Evolutionary conservation across 1,140 invertebrate genomes (phyloP), one percentile per base, ranked within the genome.

Genomic region (Drosophila dunni): DNA sequence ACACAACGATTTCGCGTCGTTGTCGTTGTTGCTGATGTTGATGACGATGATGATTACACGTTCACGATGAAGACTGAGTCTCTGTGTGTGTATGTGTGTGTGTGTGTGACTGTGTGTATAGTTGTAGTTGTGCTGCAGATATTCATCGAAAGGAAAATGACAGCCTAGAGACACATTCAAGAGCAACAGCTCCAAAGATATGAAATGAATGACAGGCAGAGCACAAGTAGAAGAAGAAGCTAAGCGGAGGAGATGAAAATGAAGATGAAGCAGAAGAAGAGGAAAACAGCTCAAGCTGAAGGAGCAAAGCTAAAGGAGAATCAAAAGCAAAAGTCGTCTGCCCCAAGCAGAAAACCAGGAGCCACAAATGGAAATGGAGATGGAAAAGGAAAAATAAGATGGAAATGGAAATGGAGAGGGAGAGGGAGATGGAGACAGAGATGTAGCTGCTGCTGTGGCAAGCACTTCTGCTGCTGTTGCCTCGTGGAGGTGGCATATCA

Each of bases 121-220:
- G 50, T 38, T 24, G 63, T 58, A 42, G 53, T 44, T 53, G 69
- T 11, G 61, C 61, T 50, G 57, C 45, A 90, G 90, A 91, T 91
- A 88, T 80, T 82, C 90, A 91, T 91, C 90, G 90, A 90, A 81
- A 91, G 83, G 80, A 85, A 91, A 91, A 91, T 91, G 90, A 91
- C 90, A 91, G 90, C 90, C 90, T 78, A 91, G 86, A 91, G 90
- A 91, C 90, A 91, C 90, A 91, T 91, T 90, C 78, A 89, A 75
- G 50, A 64, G 62, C 68, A 73, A 72, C 53, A 76, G 60, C 54
- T 54, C 40, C 74, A 82, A 73, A 86, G 82, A 86, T 86, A 86
- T 86, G 82, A 86, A 86, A 86, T 86, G 82, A 86, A 86, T 86
- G 82, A 82, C 82, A 86, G 79, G 60, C 82, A 61, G 61, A 85